Evolutionary conservation across 1,140 invertebrate species (phyloP), one percentile per base, ranked within the genome.

Genomic region (Vanessa atalanta): DNA sequence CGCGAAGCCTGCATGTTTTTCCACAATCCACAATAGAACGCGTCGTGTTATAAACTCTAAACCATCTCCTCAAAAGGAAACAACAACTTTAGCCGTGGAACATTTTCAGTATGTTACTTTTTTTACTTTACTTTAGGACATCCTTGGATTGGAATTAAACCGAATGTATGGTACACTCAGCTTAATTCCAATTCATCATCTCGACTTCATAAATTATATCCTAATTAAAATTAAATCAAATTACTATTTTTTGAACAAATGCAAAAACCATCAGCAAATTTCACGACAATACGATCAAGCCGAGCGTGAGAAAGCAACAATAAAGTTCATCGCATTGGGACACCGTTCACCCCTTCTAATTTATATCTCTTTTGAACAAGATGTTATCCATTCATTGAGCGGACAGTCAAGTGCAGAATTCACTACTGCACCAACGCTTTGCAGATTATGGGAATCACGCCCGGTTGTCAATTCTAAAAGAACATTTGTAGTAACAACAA

Each of bases 381-480:
- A 88, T 90, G 86, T 87, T 85, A 83, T 78, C 79, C 82, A 85
- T 86, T 82, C 72, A 61, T 61, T 61, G 83, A 79, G 75, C 68
- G 73, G 65, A 86, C 77, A 86, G 88, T 89, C 89, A 89, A 91
- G 89, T 89, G 89, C 85, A 85, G 84, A 91, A 91, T 89, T 89
- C 85, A 79, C 79, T 90, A 78, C 79, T 90, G 80, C 81, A 83
- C 79, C 83, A 80, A 87, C 73, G 80, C 82, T 78, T 82, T 82
- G 86, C 83, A 88, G 88, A 91, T 89, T 88, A 90, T 90, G 85
- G 82, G 88, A 91, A 89, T 91, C 88, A 90, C 88, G 88, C 88
- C 83, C 84, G 50, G 67, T 15, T 73, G 13, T 48, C 47, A 63
- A 72, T 67, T 78, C 48, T 48, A 75, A 73, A 88, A 84, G 31